These are phyloP conservation scores for Mobula hypostoma DNA, from an alignment of 2,113 vertebrate species.

Conservation along the genomic window DNA sequence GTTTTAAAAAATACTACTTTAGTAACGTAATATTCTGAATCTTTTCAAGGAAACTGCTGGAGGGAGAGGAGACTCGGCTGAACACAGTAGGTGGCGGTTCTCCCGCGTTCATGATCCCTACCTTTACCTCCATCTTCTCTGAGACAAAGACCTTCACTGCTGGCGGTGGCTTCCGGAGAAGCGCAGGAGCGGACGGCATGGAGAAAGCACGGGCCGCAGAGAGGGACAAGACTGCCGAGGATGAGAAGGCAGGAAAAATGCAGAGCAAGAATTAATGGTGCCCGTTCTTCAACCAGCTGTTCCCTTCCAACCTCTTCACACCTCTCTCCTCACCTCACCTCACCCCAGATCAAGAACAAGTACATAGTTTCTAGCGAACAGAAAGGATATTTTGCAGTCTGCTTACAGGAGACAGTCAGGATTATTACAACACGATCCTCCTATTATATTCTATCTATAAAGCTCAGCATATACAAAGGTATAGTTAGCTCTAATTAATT, in stretches of 20 bases:
- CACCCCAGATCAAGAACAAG: neutral
- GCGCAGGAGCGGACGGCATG: conserved; percentile 52
- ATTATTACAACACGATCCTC: neutral
- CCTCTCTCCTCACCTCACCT: neutral
- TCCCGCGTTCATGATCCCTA: conserved; percentile 53
- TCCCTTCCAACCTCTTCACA: neutral
- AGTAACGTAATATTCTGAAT: neutral
- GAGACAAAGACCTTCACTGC: conserved; percentile 51
- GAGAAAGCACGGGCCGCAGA: neutral
- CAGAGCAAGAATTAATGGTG: conserved; percentile 33
- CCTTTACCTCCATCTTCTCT: conserved; percentile 50
- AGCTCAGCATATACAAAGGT: neutral
- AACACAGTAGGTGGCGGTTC: conserved; percentile 51
- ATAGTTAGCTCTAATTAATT: neutral
- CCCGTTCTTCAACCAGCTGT: neutral
- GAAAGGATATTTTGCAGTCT: neutral
- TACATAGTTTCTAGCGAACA: neutral
- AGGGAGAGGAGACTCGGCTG: conserved; percentile 71
- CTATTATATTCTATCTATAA: neutral
- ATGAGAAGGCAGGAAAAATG: conserved; percentile 18
- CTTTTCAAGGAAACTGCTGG: conserved; percentile 64
- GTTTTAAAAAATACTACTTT: neutral
- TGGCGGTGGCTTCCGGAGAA: conserved; percentile 48
- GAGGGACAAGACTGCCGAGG: conserved; percentile 2
- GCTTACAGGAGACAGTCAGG: neutral